These are phyloP conservation scores for Melanerpes aurifrons DNA, from an alignment of 2,113 vertebrate genomes.

Conservation along the genomic window DNA sequence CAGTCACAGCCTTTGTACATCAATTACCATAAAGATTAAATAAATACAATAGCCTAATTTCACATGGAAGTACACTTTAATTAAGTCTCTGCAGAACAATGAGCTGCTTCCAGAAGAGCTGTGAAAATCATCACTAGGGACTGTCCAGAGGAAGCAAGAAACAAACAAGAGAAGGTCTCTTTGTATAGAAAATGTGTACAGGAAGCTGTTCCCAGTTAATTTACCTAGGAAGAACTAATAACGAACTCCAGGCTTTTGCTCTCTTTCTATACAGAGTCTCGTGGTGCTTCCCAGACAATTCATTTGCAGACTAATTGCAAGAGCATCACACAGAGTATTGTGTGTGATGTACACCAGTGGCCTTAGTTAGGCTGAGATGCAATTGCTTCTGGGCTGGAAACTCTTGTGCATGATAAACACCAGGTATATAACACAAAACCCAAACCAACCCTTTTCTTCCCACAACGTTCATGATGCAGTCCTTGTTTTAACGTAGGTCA, in stretches of 20 bases:
- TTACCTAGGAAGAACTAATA: constrained; percentile 51
- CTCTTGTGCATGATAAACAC: neutral
- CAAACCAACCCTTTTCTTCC: neutral
- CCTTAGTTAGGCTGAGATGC: neutral
- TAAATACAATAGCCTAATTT: constrained; percentile 55
- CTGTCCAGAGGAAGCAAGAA: constrained; percentile 58
- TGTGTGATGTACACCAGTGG: neutral
- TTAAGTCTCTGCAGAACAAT: constrained; percentile 57
- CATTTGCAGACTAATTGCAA: neutral
- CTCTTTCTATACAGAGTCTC: neutral
- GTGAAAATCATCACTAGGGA: constrained; percentile 46
- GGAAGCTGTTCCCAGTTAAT: constrained; percentile 37
- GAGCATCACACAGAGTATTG: neutral
- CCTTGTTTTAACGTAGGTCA: neutral
- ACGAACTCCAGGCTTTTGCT: neutral
- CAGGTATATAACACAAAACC: neutral
- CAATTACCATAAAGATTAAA: constrained; percentile 49
- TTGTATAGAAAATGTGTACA: constrained; percentile 60
- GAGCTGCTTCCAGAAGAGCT: constrained; percentile 52
- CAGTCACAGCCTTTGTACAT: constrained; percentile 23
- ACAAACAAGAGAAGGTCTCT: constrained; percentile 56
- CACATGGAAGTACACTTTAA: constrained; percentile 58
- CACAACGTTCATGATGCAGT: neutral
- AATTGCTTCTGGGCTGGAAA: neutral
- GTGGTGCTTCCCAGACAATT: neutral